phyloP scores from a whole-genome alignment of 2,888 invertebrate species.

The Luperina nickerlii region DNA sequence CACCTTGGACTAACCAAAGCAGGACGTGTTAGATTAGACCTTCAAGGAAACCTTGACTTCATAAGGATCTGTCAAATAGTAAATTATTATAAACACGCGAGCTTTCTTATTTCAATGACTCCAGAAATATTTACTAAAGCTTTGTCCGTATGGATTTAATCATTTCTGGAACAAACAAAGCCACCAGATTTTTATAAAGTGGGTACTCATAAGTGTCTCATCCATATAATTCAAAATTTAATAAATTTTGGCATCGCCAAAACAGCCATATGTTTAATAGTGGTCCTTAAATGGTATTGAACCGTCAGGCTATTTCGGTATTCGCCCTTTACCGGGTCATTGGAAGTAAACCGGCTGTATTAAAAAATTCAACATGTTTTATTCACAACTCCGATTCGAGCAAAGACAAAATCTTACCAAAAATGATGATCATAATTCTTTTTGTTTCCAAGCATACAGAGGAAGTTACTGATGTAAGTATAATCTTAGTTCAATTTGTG shows the following conservation, averaged over 20 bases:
- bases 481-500: not conserved
- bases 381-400: not conserved
- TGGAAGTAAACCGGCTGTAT: not conserved
- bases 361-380: not conserved
- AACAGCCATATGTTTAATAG: not conserved
- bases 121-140: not conserved
- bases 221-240: not conserved
- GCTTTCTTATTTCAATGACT: slow-evolving; percentile 14
- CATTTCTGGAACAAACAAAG: not conserved
- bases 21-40: slow-evolving; percentile 18
- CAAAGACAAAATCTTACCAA: not conserved
- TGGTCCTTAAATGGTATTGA: slow-evolving; percentile 16
- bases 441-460: slow-evolving; percentile 53
- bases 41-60: slow-evolving; percentile 27
- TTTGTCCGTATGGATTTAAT: not conserved
- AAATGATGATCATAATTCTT: slow-evolving; percentile 7
- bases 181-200: not conserved
- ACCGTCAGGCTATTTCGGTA: slow-evolving; percentile 1
- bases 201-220: not conserved
- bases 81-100: slow-evolving; percentile 9
- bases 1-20: slow-evolving; percentile 21
- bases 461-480: slow-evolving; percentile 39
- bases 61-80: slow-evolving; percentile 19
- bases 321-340: not conserved
- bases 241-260: not conserved